Base-by-base conservation (phyloP, 2,888 invertebrate genomes). In the Anarsia innoxiella region DNA sequence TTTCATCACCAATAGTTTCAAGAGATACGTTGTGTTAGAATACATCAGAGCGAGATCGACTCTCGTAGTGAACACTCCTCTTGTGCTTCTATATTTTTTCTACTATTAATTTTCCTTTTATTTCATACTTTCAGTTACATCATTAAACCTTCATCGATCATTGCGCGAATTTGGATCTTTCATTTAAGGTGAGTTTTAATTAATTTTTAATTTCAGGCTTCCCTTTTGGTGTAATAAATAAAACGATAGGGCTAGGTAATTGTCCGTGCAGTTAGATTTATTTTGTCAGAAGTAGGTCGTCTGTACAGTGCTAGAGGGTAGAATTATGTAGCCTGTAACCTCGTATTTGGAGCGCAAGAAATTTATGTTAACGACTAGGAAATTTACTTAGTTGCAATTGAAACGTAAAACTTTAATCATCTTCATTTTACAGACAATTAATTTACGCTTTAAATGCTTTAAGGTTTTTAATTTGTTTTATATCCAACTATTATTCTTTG, bases 1-100 rank as follows among this genome's bases (percentile, higher is more conserved):
- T 83, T 82, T 78, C 82, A 84, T 83, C 79, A 79, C 70, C 77
- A 66, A 74, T 71, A 72, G 73, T 69, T 70, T 62, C 66, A 63
- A 67, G 61, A 68, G 64, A 56, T 63, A 46, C 65, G 48, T 47
- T 51, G 62, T 59, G 59, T 60, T 58, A 51, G 63, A 69, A 55
- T 59, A 56, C 59, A 70, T 75, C 80, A 84, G 66, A 82, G 53
- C 62, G 66, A 61, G 67, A 59, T 62, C 67, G 70, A 46, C 75
- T 66, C 71, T 72, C 75, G 75, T 44, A 53, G 65, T 55, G 73
- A 49, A 56, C 69, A 56, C 76, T 74, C 61, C 72, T 46, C 47
- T 47, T 51, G 51, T 34, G 49, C 45, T 48, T 44, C 13, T n/a
- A n/a, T n/a, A n/a, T 43, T 38, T 41, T 12, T 30, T 14, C 36